Evolutionary conservation across 2,888 invertebrate species (phyloP).

Genomic region (Julus scandinavius): DNA sequence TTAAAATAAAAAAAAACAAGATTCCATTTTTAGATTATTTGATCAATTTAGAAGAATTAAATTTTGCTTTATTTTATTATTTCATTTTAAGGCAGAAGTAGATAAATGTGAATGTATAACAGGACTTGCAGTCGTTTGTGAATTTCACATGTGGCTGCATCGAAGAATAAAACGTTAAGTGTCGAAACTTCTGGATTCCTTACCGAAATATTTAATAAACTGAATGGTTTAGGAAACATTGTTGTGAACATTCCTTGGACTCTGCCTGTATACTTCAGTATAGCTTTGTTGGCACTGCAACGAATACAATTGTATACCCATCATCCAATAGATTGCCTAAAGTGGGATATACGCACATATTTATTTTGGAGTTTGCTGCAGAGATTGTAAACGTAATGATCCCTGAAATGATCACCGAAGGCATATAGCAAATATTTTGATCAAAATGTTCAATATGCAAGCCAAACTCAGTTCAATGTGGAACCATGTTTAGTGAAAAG

Average conservation of each 20-base stretch:
- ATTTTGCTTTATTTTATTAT: too few species aligned
- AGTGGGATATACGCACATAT: not conserved
- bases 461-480: not conserved
- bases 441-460: not conserved
- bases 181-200: too few species aligned
- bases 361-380: not conserved
- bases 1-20: too few species aligned
- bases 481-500: not conserved
- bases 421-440: constrained; percentile 3
- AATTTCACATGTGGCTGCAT: too few species aligned
- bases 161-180: too few species aligned
- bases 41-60: too few species aligned
- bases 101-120: too few species aligned
- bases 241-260: not conserved
- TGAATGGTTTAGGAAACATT: not conserved
- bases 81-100: too few species aligned
- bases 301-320: not conserved
- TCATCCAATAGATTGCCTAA: not conserved
- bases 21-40: too few species aligned
- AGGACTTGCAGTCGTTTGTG: too few species aligned
- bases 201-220: not conserved
- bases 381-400: constrained; percentile 36
- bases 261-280: not conserved
- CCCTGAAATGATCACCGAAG: constrained; percentile 43
- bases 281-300: not conserved